Evolutionary conservation across 2,888 invertebrate genomes (phyloP), one percentile per base, ranked within the genome.

Genomic region (Rhyacophila evoluta): DNA sequence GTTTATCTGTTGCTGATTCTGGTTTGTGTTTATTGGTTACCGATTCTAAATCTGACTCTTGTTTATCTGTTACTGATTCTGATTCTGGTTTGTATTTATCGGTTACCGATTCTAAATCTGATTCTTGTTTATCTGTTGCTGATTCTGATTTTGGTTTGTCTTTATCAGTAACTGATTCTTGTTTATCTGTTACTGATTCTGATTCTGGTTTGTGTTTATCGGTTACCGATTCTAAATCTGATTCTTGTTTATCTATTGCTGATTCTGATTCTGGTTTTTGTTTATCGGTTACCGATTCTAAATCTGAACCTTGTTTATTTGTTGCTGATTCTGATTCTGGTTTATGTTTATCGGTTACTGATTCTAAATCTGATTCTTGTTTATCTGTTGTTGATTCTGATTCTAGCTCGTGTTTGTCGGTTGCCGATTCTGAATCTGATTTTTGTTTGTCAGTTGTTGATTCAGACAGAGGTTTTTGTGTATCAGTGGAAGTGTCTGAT

Each of bases 381-480:
- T 38, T 12, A n/a, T n/a, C n/a, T n/a, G 38, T 38, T n/a, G 38
- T 1, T n/a, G n/a, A n/a, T 38, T 38, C 38, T 38, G 11, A 38
- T 8, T n/a, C 1, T n/a, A 12, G 38, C 6, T 38, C 12, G 1
- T 12, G n/a, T 2, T 38, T 0, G 11, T 38, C 38, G 2, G 38
- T 38, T 38, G 12, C 38, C 11, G n/a, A 2, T 38, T 38, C 38
- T 1, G 38, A 38, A 12, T 38, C 11, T 11, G 15, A 8, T 38
- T 78, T 33, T 72, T 76, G 69, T 78, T 83, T n/a, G n/a, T n/a
- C 82, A 11, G 82, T 78, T 8, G 81, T 77, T 41, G 77, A 68
- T n/a, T n/a, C n/a, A n/a, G n/a, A n/a, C n/a, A n/a, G n/a, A n/a
- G n/a, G n/a, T 55, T 75, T 77, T 27, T 74, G 71, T 39, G 78